These are phyloP conservation scores for Corvus hawaiiensis DNA, from an alignment of 2,113 vertebrate species.

Conservation along the genomic window DNA sequence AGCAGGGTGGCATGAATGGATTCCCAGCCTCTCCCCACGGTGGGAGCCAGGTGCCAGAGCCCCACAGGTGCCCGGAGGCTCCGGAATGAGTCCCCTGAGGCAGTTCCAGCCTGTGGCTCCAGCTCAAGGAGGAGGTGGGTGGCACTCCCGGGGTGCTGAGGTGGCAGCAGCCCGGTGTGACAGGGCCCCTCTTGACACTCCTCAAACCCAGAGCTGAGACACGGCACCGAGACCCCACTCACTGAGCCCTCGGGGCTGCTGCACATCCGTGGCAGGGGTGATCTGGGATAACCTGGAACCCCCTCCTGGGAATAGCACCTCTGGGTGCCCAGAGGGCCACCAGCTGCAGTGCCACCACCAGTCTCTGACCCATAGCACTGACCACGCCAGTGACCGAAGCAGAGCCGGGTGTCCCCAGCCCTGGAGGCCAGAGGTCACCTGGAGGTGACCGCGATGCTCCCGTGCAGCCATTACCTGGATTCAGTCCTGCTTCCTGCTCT, in stretches of 20 bases:
- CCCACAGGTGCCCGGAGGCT: rapidly evolving
- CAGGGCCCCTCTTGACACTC: neutral
- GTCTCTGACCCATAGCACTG: rapidly evolving
- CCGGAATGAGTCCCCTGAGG: rapidly evolving
- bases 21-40: rapidly evolving
- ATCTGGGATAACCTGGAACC: rapidly evolving
- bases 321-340: neutral
- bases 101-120: neutral
- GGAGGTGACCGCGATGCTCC: rapidly evolving
- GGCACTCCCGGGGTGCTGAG: neutral
- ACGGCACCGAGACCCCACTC: rapidly evolving
- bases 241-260: rapidly evolving
- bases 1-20: neutral
- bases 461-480: neutral
- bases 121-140: neutral
- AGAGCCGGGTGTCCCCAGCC: neutral
- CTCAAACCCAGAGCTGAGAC: neutral
- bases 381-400: rapidly evolving
- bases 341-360: neutral
- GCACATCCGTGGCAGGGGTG: rapidly evolving
- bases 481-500: neutral
- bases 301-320: neutral
- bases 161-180: neutral
- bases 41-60: neutral
- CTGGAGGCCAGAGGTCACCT: rapidly evolving